These are phyloP conservation scores for Phaethornis superciliosus DNA, from an alignment of 2,113 vertebrate genomes.

Conservation along the genomic window DNA sequence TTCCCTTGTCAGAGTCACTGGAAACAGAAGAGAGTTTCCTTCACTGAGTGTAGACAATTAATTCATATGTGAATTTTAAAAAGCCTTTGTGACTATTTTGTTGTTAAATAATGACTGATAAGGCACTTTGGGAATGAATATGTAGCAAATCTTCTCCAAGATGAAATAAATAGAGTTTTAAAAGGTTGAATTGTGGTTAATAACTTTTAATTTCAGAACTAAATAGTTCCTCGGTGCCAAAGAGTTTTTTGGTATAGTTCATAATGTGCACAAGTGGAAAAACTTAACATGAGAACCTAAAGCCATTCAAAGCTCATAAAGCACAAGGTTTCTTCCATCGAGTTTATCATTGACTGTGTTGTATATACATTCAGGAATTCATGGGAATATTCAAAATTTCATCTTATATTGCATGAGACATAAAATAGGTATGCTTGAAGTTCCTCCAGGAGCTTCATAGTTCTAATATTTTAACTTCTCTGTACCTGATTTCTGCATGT, in stretches of 20 bases:
- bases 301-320: not conserved
- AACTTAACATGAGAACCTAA: not conserved
- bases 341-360: not conserved
- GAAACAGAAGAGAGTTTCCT: not conserved
- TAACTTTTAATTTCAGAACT: not conserved
- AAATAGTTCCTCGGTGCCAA: not conserved
- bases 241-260: not conserved
- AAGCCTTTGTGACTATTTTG: not conserved
- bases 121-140: not conserved
- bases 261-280: not conserved
- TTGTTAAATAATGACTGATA: not conserved
- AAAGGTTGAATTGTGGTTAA: not conserved
- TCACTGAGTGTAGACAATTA: not conserved
- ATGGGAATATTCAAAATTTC: not conserved
- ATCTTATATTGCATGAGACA: not conserved
- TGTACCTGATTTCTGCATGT: not conserved
- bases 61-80: not conserved
- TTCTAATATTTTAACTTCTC: not conserved
- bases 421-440: not conserved
- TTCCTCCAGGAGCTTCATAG: not conserved
- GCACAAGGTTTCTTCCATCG: not conserved
- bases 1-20: not conserved
- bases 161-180: not conserved
- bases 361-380: not conserved
- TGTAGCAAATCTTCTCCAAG: not conserved